Conservation (phyloP, 2,888 invertebrate genomes). For the Helleia helle region DNA sequence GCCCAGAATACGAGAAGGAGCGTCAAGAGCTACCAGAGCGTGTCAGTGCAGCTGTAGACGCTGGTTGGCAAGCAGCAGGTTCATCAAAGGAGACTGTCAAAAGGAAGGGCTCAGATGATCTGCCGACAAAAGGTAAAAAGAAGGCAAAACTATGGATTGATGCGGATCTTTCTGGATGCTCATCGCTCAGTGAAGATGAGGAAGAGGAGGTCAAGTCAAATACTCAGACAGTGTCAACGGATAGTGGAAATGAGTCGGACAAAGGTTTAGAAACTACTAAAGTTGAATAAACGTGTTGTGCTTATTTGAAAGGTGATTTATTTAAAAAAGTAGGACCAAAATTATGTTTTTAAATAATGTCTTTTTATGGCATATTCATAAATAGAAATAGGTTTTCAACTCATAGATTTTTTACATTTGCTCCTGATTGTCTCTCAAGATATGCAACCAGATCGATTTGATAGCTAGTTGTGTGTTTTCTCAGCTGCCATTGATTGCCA, state of each 20-base stretch:
- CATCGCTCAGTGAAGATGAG: constrained; percentile 59
- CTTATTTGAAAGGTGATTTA: too few relatives aligned
- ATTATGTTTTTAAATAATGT: too few relatives aligned
- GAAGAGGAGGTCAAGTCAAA: constrained; percentile 30
- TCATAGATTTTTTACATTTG: too few relatives aligned
- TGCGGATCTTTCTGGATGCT: constrained; percentile 65
- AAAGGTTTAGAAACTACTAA: constrained; percentile 32
- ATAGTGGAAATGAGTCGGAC: constrained; percentile 62
- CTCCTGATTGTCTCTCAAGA: too few relatives aligned
- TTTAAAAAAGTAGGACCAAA: too few relatives aligned
- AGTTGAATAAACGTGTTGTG: constrained; percentile 23
- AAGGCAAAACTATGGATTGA: constrained; percentile 66
- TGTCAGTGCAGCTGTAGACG: constrained; percentile 88
- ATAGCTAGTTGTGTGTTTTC: too few relatives aligned
- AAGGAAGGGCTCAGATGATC: constrained; percentile 44
- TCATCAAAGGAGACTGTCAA: constrained; percentile 47
- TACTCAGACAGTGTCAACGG: constrained; percentile 37
- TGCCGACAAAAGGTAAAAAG: constrained; percentile 43
- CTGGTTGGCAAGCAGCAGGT: constrained; percentile 81
- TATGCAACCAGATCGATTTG: too few relatives aligned
- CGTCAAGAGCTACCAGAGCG: constrained; percentile 84
- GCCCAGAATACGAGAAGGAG: constrained; percentile 83
- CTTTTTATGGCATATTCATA: too few relatives aligned
- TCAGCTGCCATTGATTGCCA: too few relatives aligned
- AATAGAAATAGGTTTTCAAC: too few relatives aligned